phyloP scores from a whole-genome alignment of 2,113 vertebrate species.

The Ondatra zibethicus region DNA sequence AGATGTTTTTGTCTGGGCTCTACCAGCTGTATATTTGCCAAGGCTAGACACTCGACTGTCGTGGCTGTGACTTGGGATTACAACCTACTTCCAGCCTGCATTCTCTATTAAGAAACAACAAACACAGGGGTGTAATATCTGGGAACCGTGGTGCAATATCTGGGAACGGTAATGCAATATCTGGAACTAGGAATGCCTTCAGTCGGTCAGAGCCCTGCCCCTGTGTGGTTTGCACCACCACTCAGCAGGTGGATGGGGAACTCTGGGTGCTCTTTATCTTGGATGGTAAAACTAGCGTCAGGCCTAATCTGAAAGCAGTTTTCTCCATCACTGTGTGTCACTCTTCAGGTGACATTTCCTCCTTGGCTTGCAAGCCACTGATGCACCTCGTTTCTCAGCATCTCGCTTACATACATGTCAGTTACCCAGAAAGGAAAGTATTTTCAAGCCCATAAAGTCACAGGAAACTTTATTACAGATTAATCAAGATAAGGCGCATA shows the following conservation, averaged over 20 bases:
- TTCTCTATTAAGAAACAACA: conserved; percentile 24
- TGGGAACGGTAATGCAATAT: not conserved
- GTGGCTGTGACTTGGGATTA: conserved; percentile 19
- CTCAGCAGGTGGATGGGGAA: too few species aligned
- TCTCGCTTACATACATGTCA: not conserved
- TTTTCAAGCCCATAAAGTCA: conserved; percentile 20
- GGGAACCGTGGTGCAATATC: not conserved
- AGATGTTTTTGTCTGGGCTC: conserved; percentile 22
- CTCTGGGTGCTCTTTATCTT: not conserved
- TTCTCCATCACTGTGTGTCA: not conserved
- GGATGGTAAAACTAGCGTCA: not conserved
- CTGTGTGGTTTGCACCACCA: fast-evolving
- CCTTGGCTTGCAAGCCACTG: not conserved
- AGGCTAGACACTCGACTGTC: conserved; percentile 24
- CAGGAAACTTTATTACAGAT: conserved; percentile 54
- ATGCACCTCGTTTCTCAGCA: not conserved
- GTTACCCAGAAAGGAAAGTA: conserved; percentile 6
- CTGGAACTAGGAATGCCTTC: not conserved
- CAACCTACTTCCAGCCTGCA: not conserved
- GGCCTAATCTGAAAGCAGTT: not conserved
- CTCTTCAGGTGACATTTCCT: not conserved
- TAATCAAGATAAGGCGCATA: conserved; percentile 20
- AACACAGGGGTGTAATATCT: not conserved
- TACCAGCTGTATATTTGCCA: conserved; percentile 59
- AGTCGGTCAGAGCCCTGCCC: too few species aligned